Percentiles rank a stretch among this genome's conserved stretches.
Conservation (phyloP, 2,797 vertebrate genomes). For the Sebastes cheni region DNA sequence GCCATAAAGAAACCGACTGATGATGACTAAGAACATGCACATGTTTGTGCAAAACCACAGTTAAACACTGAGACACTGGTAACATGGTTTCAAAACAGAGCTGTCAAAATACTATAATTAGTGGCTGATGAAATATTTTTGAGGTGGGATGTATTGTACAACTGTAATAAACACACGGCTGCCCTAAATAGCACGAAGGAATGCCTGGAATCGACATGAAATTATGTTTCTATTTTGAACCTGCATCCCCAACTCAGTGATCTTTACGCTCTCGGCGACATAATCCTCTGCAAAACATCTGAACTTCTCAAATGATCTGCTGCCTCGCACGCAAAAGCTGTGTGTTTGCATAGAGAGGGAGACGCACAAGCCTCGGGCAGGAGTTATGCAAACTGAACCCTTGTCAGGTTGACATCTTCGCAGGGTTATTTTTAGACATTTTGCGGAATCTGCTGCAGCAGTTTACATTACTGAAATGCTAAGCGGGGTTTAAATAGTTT, state of each 20-base stretch:
- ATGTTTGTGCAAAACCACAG: constrained; percentile 62
- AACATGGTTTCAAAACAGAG: constrained; percentile 60
- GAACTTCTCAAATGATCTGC: constrained; percentile 51
- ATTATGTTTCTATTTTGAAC: constrained; percentile 56
- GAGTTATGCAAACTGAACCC: constrained; percentile 38
- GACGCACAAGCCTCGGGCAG: constrained; percentile 5
- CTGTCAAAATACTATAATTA: constrained; percentile 73
- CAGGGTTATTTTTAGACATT: constrained; percentile 65
- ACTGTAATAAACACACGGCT: constrained; percentile 42
- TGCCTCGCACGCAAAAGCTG: constrained; percentile 53
- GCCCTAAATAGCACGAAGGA: constrained; percentile 59
- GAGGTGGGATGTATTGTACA: constrained; percentile 56
- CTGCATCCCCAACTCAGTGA: constrained; percentile 22
- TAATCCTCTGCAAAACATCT: constrained; percentile 58
- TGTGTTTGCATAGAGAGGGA: constrained; percentile 40
- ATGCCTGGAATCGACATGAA: constrained; percentile 60
- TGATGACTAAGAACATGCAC: constrained; percentile 47
- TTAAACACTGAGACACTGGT: constrained; percentile 46
- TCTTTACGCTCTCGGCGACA: constrained; percentile 29
- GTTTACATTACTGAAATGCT: constrained; percentile 69
- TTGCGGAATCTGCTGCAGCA: constrained; percentile 48
- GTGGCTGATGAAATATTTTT: constrained; percentile 52
- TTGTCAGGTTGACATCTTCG: constrained; percentile 40
- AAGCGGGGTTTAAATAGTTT: constrained; percentile 18
- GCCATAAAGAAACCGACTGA: constrained; percentile 27